Evolutionary conservation across 2,888 invertebrate genomes (phyloP).

Genomic region (Thymelicus acteon): DNA sequence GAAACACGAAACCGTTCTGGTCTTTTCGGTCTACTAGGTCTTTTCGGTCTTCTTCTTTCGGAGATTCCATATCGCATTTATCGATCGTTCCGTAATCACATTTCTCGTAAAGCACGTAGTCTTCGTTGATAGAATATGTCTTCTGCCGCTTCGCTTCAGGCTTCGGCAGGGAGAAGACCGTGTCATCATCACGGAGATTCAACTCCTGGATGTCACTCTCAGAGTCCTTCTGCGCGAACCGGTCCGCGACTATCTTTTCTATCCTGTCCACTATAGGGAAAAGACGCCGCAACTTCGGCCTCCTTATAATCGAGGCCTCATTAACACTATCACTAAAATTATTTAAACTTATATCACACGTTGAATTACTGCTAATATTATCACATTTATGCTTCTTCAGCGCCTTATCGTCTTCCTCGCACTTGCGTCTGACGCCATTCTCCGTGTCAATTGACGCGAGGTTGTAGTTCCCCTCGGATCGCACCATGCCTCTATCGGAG

Average conservation of each 20-base stretch:
- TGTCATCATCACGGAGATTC: constrained; percentile 69
- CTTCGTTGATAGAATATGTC: constrained; percentile 69
- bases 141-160: constrained; percentile 68
- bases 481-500: constrained; percentile 61
- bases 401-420: constrained; percentile 62
- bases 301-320: constrained; percentile 61
- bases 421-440: constrained; percentile 60
- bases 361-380: constrained; percentile 66
- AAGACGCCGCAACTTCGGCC: constrained; percentile 72
- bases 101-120: constrained; percentile 72
- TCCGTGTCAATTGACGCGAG: constrained; percentile 55
- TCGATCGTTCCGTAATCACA: constrained; percentile 78
- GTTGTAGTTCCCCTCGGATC: constrained; percentile 74
- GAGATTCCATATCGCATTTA: constrained; percentile 60
- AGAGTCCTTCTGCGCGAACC: constrained; percentile 51
- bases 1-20: constrained; percentile 58
- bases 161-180: constrained; percentile 65
- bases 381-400: constrained; percentile 81
- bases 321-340: constrained; percentile 48
- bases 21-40: constrained; percentile 34
- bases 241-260: constrained; percentile 69
- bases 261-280: constrained; percentile 69
- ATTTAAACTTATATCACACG: constrained; percentile 65
- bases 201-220: constrained; percentile 67
- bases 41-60: constrained; percentile 46